phyloP scores from a whole-genome alignment of 2,797 vertebrate species.

The Pangasius krempfi region DNA sequence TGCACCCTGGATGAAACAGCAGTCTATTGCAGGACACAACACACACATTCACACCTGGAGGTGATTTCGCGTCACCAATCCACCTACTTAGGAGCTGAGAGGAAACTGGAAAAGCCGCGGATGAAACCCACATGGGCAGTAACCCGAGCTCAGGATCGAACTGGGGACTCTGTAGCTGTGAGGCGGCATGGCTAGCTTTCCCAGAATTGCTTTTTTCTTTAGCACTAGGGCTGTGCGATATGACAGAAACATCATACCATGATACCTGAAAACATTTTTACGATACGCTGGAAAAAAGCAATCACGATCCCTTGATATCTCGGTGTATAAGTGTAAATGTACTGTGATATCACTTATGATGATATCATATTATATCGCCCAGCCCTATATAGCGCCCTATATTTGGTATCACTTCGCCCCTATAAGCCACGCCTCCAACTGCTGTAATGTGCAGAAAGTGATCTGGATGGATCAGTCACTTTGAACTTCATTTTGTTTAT shows the following conservation, averaged over 20 bases:
- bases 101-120: not conserved
- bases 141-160: not conserved
- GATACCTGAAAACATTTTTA: not conserved
- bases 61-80: not conserved
- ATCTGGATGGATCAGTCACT: not conserved
- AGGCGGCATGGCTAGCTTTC: not conserved
- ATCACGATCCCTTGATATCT: not conserved
- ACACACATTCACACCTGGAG: not conserved
- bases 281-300: not conserved
- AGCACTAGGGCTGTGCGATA: not conserved
- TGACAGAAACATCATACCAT: not conserved
- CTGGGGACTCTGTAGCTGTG: not conserved
- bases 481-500: not conserved
- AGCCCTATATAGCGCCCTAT: not conserved
- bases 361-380: not conserved
- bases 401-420: not conserved
- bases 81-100: not conserved
- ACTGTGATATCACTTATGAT: not conserved
- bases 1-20: not conserved
- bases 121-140: not conserved
- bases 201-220: not conserved
- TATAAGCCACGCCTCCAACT: not conserved
- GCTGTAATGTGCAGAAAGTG: not conserved
- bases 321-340: not conserved
- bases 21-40: not conserved